Evolutionary conservation across 2,888 invertebrate genomes (phyloP).

Genomic region (Galeopsomyia nigrocyanea): DNA sequence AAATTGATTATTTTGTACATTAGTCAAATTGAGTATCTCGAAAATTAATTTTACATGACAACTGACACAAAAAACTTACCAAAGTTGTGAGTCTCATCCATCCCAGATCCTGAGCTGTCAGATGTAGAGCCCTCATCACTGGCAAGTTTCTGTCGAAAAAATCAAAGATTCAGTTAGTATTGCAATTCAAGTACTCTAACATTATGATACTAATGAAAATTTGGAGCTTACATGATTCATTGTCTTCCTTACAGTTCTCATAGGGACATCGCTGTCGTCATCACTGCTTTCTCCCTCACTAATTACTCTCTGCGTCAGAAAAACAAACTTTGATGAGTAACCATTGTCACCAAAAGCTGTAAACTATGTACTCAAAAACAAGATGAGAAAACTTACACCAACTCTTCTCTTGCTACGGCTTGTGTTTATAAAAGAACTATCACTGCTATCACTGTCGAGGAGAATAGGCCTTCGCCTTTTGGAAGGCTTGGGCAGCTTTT

Average conservation of each 20-base stretch:
- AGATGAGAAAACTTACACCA: constrained; percentile 55
- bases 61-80: constrained; percentile 45
- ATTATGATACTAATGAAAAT: not conserved
- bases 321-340: not conserved
- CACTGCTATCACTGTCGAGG: constrained; percentile 62
- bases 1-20: not conserved
- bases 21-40: too few relatives aligned
- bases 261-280: constrained; percentile 47
- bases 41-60: too few relatives aligned
- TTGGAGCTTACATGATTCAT: constrained; percentile 57
- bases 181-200: not conserved
- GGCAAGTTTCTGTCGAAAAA: constrained; percentile 52
- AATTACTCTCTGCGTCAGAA: constrained; percentile 70
- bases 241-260: constrained; percentile 53
- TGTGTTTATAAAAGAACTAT: constrained; percentile 57
- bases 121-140: constrained; percentile 56
- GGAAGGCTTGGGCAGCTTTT: constrained; percentile 54
- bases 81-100: constrained; percentile 46
- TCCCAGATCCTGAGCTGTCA: constrained; percentile 52
- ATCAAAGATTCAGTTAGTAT: constrained; percentile 12
- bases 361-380: not conserved
- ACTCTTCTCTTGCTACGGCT: constrained; percentile 57
- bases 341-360: not conserved
- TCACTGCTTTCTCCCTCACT: constrained; percentile 69
- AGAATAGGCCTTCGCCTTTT: constrained; percentile 58